Conservation (phyloP, 1,140 invertebrate species). For the Lordiphosa stackelbergi region DNA sequence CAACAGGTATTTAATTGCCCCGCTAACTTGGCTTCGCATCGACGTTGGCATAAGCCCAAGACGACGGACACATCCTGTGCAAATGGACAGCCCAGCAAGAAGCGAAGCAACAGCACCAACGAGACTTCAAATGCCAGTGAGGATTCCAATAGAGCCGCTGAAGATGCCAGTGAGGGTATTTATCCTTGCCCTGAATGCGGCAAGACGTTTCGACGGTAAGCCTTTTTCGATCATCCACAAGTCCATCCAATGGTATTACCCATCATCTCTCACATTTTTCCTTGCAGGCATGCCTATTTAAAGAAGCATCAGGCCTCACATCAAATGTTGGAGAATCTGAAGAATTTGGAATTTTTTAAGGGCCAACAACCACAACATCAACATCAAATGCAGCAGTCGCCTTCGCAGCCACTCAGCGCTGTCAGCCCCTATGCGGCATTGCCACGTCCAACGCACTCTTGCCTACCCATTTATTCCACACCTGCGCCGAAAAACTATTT, state of each 20-base stretch:
- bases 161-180: slow-evolving; percentile 75
- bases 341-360: slow-evolving; percentile 64
- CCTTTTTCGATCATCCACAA: neutral
- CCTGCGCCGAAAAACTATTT: slow-evolving; percentile 33
- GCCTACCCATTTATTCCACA: slow-evolving; percentile 42
- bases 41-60: slow-evolving; percentile 96
- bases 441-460: slow-evolving; percentile 44
- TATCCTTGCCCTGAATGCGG: slow-evolving; percentile 88
- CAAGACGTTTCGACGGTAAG: slow-evolving; percentile 85
- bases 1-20: slow-evolving; percentile 94
- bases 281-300: slow-evolving; percentile 84
- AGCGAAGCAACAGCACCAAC: slow-evolving; percentile 66
- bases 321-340: slow-evolving; percentile 69
- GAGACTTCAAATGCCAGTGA: slow-evolving; percentile 44
- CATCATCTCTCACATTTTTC: neutral
- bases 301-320: slow-evolving; percentile 82
- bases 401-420: neutral
- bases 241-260: too few species aligned
- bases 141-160: slow-evolving; percentile 32
- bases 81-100: slow-evolving; percentile 37
- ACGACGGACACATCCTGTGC: slow-evolving; percentile 41
- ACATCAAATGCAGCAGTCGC: slow-evolving; percentile 15
- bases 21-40: slow-evolving; percentile 97
- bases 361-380: slow-evolving; percentile 30
- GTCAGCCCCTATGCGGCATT: slow-evolving; percentile 22